A percentile compares a stretch with the other conserved stretches of the same genome.
phyloP scores from a whole-genome alignment of 2,113 vertebrate species.

The Pao palembangensis region DNA sequence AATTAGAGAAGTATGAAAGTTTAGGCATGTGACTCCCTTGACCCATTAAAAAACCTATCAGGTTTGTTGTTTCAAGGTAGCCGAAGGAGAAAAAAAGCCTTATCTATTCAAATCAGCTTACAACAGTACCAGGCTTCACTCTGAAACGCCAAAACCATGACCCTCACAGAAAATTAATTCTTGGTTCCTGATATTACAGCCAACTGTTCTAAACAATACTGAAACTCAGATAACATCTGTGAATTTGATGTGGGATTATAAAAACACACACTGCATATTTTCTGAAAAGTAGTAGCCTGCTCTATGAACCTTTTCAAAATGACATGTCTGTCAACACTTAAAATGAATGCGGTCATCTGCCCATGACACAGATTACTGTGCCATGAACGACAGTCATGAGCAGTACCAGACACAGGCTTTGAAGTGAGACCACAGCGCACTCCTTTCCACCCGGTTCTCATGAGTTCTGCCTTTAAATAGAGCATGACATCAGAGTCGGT shows the following conservation, averaged over 20 bases:
- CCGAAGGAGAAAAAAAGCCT: constrained; percentile 13
- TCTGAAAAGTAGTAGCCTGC: constrained; percentile 19
- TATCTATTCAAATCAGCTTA: constrained; percentile 31
- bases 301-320: constrained; percentile 57
- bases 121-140: constrained; percentile 19
- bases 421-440: constrained; percentile 51
- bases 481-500: constrained; percentile 72
- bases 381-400: constrained; percentile 54
- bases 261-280: neutral
- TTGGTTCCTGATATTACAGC: too few relatives aligned
- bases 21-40: constrained; percentile 50
- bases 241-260: neutral
- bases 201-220: neutral
- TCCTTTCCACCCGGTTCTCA: constrained; percentile 61
- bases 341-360: constrained; percentile 66
- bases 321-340: constrained; percentile 56
- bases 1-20: constrained; percentile 54
- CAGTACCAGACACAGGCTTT: constrained; percentile 51
- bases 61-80: constrained; percentile 41
- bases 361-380: constrained; percentile 62
- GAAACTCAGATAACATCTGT: too few relatives aligned
- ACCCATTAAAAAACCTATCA: constrained; percentile 32
- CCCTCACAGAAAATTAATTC: too few relatives aligned
- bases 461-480: constrained; percentile 70
- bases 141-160: neutral